phyloP scores from a whole-genome alignment of 2,113 vertebrate species.

The Azemiops feae region DNA sequence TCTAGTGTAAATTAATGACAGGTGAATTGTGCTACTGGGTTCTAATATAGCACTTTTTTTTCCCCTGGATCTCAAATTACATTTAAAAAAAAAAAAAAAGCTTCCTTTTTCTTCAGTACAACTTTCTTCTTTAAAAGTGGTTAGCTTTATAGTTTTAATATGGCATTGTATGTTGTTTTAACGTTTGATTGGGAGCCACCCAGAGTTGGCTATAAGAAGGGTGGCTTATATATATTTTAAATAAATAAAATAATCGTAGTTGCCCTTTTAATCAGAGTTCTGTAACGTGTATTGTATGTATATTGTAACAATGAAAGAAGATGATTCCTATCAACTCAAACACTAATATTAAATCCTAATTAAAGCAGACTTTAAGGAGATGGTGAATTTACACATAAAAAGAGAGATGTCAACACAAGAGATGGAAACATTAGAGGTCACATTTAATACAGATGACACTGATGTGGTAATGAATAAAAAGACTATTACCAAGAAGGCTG shows the following conservation, averaged over 20 bases:
- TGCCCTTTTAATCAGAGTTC: background rate
- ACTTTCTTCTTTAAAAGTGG: background rate
- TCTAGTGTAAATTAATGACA: background rate
- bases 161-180: too few species aligned
- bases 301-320: background rate
- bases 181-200: too few species aligned
- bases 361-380: background rate
- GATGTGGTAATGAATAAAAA: background rate
- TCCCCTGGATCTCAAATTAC: background rate
- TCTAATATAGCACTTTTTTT: background rate
- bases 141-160: too few species aligned
- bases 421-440: background rate
- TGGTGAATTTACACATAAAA: background rate
- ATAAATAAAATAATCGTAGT: background rate
- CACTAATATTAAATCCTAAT: background rate
- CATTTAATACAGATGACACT: background rate
- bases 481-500: background rate
- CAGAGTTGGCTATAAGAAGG: too few species aligned
- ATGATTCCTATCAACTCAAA: background rate
- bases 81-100: background rate
- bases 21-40: background rate
- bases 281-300: background rate
- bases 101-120: background rate
- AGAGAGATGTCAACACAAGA: background rate
- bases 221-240: too few species aligned